Conservation (phyloP, 2,888 invertebrate genomes). For the Amphimallon solstitiale region DNA sequence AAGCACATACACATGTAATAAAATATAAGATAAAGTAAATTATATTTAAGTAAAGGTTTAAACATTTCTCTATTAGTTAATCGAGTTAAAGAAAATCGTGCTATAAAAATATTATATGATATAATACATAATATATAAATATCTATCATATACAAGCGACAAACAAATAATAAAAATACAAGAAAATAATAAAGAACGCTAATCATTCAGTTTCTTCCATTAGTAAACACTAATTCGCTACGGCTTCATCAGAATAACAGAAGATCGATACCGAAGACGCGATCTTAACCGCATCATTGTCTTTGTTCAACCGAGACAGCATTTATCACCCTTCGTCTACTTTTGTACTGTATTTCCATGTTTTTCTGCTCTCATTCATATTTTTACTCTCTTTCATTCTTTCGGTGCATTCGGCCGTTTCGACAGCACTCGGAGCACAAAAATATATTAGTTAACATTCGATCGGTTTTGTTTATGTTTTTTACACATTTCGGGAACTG, state of each 20-base stretch:
- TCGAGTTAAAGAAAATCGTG: no score
- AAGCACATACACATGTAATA: no score
- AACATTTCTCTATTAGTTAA: no score
- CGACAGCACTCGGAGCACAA: neutral
- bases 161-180: neutral
- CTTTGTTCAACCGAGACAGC: constrained; percentile 30
- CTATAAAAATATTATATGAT: no score
- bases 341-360: constrained; percentile 21
- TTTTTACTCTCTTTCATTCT: no score
- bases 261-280: constrained; percentile 7
- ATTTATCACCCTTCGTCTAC: constrained; percentile 31
- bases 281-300: constrained; percentile 41
- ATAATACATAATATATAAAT: no score
- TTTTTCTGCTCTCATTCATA: constrained; percentile 2
- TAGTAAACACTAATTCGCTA: constrained; percentile 24
- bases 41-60: no score
- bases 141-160: no score
- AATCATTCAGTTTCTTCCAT: neutral
- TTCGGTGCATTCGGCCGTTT: neutral
- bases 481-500: neutral
- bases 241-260: constrained; percentile 17
- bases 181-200: constrained; percentile 18
- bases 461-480: neutral
- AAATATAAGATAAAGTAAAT: no score
- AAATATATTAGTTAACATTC: neutral